These are phyloP conservation scores for Macrotrachela quadricornifera DNA, from an alignment of 1,140 invertebrate species.

Conservation along the genomic window DNA sequence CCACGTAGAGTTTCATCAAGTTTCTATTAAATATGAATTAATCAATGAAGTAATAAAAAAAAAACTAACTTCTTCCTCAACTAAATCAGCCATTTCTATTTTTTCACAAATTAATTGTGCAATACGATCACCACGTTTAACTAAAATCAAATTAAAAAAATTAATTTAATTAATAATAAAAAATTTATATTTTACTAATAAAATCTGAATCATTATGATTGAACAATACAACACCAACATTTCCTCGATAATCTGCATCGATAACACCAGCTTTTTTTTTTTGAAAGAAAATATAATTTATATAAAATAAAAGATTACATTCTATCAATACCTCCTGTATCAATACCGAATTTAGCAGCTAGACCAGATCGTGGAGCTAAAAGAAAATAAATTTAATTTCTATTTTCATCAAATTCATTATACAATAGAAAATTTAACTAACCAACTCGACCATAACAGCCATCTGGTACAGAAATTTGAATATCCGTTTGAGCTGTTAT, in stretches of 20 bases:
- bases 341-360: slow-evolving; percentile 78
- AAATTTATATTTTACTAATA: slow-evolving; percentile 33
- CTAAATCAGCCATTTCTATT: slow-evolving; percentile 59
- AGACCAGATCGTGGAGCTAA: slow-evolving; percentile 75
- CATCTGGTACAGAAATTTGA: slow-evolving; percentile 47
- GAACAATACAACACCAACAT: slow-evolving; percentile 75
- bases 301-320: too few species aligned
- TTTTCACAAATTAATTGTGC: slow-evolving; percentile 88
- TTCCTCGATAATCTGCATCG: slow-evolving; percentile 75
- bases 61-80: slow-evolving; percentile 41
- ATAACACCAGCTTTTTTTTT: slow-evolving; percentile 56
- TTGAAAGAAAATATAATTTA: too few species aligned
- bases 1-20: slow-evolving; percentile 48
- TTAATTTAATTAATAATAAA: background rate
- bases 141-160: slow-evolving; percentile 9
- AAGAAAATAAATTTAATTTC: too few species aligned
- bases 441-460: slow-evolving; percentile 68
- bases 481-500: slow-evolving; percentile 48
- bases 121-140: slow-evolving; percentile 61
- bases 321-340: slow-evolving; percentile 45
- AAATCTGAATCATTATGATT: slow-evolving; percentile 68
- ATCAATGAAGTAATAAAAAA: too few species aligned
- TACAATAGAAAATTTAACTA: too few species aligned
- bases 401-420: too few species aligned
- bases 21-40: slow-evolving; percentile 29